phyloP scores from a whole-genome alignment of 1,140 invertebrate genomes.

The Heliconius congener region DNA sequence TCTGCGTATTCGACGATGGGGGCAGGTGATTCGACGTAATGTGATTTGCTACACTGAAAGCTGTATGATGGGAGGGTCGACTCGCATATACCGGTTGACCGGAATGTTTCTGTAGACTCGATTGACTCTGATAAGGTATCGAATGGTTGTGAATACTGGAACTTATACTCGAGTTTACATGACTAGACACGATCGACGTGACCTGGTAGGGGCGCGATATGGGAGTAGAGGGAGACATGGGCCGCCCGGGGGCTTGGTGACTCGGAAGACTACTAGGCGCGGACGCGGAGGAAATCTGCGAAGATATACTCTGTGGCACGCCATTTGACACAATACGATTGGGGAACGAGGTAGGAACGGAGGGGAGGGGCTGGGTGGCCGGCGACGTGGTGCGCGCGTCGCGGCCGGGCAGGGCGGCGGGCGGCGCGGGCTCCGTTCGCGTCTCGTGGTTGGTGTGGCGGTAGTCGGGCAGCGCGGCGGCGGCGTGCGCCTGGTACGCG shows the following conservation, averaged over 20 bases:
- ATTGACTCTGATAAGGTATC: conserved; percentile 71
- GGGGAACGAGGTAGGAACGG: conserved; percentile 82
- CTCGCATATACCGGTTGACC: conserved; percentile 61
- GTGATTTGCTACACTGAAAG: conserved; percentile 70
- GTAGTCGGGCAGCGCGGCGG: conserved; percentile 83
- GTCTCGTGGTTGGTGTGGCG: conserved; percentile 81
- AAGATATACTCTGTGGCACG: conserved; percentile 79
- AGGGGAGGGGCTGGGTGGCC: conserved; percentile 74
- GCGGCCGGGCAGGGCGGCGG: conserved; percentile 76
- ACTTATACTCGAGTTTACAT: conserved; percentile 75
- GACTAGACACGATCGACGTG: conserved; percentile 76
- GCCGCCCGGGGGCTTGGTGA: conserved; percentile 58
- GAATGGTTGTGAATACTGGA: conserved; percentile 72
- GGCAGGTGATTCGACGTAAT: conserved; percentile 60
- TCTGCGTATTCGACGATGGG: conserved; percentile 48
- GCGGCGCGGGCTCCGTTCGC: conserved; percentile 69
- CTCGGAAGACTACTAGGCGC: conserved; percentile 69
- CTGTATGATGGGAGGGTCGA: conserved; percentile 67
- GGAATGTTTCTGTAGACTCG: conserved; percentile 78
- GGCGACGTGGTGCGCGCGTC: conserved; percentile 59
- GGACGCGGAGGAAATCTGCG: conserved; percentile 68
- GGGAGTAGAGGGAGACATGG: conserved; percentile 61
- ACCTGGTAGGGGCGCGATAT: conserved; percentile 64
- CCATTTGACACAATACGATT: conserved; percentile 72
- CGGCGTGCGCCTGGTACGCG: conserved; percentile 89